phyloP scores from a whole-genome alignment of 2,113 vertebrate species.

The Patagioenas fasciata region DNA sequence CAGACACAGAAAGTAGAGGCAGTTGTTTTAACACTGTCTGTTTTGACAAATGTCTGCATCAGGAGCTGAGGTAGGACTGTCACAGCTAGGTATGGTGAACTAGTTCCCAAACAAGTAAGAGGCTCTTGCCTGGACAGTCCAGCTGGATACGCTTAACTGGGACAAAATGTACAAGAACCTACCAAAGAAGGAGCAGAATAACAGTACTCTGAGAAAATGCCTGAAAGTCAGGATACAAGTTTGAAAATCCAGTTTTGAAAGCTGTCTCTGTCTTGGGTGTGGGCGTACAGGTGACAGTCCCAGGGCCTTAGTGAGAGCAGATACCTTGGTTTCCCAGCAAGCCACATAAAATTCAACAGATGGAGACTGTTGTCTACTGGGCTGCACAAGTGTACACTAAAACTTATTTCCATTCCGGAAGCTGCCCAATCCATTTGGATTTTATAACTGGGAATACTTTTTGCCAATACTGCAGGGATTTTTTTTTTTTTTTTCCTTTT shows the following conservation, averaged over 20 bases:
- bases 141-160: not conserved
- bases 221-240: not conserved
- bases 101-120: not conserved
- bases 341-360: not conserved
- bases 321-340: not conserved
- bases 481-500: not conserved
- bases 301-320: not conserved
- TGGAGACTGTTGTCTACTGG: too few species aligned
- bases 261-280: not conserved
- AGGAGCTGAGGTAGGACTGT: not conserved
- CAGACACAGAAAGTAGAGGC: not conserved
- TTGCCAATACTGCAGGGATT: not conserved
- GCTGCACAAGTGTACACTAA: not conserved
- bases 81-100: not conserved
- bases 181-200: not conserved
- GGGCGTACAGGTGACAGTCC: fast-evolving
- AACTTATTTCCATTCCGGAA: not conserved
- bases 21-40: not conserved
- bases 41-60: not conserved
- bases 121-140: not conserved
- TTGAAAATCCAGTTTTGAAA: not conserved
- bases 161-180: not conserved
- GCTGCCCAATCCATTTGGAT: not conserved
- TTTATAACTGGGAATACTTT: not conserved
- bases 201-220: not conserved